A percentile compares a stretch with the other conserved stretches of the same genome.
These are phyloP conservation scores for Bos taurus DNA, from an alignment of 2,113 vertebrate genomes.

Conservation along the genomic window DNA sequence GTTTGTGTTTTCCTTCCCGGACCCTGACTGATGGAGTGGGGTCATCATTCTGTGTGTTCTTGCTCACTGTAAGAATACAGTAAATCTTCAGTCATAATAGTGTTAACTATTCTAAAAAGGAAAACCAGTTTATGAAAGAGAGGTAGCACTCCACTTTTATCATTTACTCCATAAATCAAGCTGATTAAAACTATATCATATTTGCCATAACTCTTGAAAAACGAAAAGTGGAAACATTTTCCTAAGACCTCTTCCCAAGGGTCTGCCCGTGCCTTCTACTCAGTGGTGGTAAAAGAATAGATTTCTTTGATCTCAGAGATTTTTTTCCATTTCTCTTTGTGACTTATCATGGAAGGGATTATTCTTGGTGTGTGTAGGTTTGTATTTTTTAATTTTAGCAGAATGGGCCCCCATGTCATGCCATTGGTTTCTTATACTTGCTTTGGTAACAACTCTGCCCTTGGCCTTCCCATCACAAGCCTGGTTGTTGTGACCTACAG, in stretches of 20 bases:
- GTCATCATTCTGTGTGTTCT: neutral
- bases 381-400: constrained; percentile 7
- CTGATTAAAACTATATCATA: neutral
- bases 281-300: neutral
- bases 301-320: neutral
- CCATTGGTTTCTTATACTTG: neutral
- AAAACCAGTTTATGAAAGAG: neutral
- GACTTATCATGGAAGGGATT: neutral
- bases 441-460: neutral
- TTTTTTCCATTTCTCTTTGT: neutral
- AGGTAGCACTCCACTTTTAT: neutral
- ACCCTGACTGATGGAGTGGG: neutral
- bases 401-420: neutral
- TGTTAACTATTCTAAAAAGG: neutral
- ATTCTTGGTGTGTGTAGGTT: neutral
- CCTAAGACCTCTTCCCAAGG: neutral
- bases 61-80: neutral
- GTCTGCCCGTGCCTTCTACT: neutral
- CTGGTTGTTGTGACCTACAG: constrained; percentile 3
- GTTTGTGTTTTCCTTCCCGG: neutral
- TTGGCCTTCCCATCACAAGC: constrained; percentile 8
- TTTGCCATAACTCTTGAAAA: constrained; percentile 22
- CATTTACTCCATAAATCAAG: neutral
- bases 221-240: constrained; percentile 2
- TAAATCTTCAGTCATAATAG: neutral